Conservation (phyloP, 2,797 vertebrate species). For the Sphenodon punctatus region DNA sequence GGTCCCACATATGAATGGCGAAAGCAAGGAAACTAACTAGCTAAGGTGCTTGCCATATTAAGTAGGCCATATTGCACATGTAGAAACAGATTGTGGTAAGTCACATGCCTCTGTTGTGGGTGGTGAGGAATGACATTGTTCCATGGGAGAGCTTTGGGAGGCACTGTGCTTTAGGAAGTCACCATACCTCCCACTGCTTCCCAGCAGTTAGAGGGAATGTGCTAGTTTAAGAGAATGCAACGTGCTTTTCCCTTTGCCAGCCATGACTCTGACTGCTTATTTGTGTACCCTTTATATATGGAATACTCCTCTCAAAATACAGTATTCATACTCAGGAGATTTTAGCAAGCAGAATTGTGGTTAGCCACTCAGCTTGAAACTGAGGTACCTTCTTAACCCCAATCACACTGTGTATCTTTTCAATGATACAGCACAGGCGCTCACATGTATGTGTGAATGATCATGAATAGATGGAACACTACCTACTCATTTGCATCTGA, state of each 20-base stretch:
- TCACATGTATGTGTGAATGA: neutral
- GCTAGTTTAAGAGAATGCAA: slow-evolving; percentile 6
- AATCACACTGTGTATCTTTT: neutral
- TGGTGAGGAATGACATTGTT: slow-evolving; percentile 56
- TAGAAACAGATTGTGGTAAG: slow-evolving; percentile 68
- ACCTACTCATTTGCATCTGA: no score
- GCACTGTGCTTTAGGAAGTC: neutral
- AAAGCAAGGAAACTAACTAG: slow-evolving; percentile 25
- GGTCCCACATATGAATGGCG: neutral
- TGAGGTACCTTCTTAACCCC: neutral
- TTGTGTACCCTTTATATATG: neutral
- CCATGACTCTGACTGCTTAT: slow-evolving; percentile 36
- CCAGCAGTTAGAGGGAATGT: slow-evolving; percentile 59
- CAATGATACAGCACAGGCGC: neutral
- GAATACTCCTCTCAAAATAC: neutral
- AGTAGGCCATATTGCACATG: slow-evolving; percentile 52
- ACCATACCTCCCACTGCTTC: slow-evolving; percentile 23
- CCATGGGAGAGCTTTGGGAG: slow-evolving; percentile 13
- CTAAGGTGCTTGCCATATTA: slow-evolving; percentile 35
- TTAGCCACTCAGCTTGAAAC: neutral
- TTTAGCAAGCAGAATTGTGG: neutral
- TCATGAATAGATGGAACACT: no score
- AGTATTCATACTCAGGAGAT: neutral
- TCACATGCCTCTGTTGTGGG: slow-evolving; percentile 54
- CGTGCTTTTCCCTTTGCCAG: slow-evolving; percentile 43